A percentile compares a stretch with the other conserved stretches of the same genome.
Evolutionary conservation across 1,140 invertebrate species (phyloP).

Genomic region (Leguminivora glycinivorella): DNA sequence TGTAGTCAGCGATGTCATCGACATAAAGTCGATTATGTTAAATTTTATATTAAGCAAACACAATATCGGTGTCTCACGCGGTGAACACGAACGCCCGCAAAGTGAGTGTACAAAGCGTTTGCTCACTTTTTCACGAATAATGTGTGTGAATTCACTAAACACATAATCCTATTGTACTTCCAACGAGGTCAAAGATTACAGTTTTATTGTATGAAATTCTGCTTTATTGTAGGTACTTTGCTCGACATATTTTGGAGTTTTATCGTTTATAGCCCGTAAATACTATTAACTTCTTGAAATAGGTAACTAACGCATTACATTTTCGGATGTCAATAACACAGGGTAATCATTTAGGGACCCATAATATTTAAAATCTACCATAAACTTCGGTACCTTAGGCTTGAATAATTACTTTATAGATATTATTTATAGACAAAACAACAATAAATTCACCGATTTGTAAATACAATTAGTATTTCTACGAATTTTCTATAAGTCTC

Average conservation of each 20-base stretch:
- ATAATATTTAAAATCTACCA: too few relatives aligned
- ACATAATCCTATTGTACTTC: conserved; percentile 24
- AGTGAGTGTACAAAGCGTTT: conserved; percentile 17
- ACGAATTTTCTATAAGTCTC: neutral
- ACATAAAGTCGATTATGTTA: conserved; percentile 66
- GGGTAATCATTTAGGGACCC: too few relatives aligned
- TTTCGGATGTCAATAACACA: too few relatives aligned
- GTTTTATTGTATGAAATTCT: conserved; percentile 11
- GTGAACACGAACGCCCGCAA: conserved; percentile 37
- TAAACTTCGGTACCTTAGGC: too few relatives aligned
- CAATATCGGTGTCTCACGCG: conserved; percentile 53
- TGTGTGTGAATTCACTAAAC: conserved; percentile 27
- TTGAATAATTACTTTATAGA: too few relatives aligned
- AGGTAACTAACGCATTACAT: too few relatives aligned
- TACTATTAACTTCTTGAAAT: neutral
- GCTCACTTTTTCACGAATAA: conserved; percentile 30
- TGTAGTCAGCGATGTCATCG: conserved; percentile 56
- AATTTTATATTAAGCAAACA: conserved; percentile 73
- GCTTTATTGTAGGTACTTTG: neutral
- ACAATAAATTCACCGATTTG: too few relatives aligned
- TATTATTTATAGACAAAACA: too few relatives aligned
- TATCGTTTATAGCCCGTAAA: neutral
- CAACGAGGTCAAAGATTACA: conserved; percentile 14
- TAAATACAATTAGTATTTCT: neutral
- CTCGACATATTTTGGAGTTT: neutral